A percentile compares a stretch with the other conserved stretches of the same genome.
phyloP scores from a whole-genome alignment of 2,797 vertebrate genomes.

The Gallirallus australis region DNA sequence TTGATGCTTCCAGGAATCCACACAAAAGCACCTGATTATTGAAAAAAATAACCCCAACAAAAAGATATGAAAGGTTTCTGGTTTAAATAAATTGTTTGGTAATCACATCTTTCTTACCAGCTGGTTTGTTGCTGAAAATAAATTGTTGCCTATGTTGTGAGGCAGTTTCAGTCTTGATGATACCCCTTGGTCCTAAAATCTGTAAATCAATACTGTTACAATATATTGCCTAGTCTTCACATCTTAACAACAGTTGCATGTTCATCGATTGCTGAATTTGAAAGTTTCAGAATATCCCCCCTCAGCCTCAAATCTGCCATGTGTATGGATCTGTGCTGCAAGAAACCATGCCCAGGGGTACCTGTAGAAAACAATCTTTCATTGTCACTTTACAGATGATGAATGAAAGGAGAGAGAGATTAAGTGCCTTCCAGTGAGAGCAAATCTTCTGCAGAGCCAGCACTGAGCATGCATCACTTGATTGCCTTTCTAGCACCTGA shows the following conservation, averaged over 20 bases:
- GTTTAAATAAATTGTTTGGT: not conserved
- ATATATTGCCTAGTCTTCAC: not conserved
- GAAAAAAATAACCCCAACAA: not conserved
- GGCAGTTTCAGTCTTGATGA: not conserved
- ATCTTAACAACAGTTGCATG: not conserved
- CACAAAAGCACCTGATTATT: not conserved
- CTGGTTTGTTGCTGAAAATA: not conserved
- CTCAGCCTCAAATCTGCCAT: not conserved
- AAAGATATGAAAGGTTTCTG: not conserved
- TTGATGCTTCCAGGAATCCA: not conserved
- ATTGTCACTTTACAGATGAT: not conserved
- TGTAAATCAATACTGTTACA: not conserved
- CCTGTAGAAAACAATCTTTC: not conserved
- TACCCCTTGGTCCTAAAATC: not conserved
- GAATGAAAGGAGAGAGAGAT: conserved; percentile 5
- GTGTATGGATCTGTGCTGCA: not conserved
- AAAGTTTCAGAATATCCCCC: not conserved
- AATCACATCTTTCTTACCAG: not conserved
- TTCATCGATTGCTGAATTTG: not conserved
- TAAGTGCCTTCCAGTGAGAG: not conserved
- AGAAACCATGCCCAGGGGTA: not conserved
- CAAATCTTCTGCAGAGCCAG: not conserved
- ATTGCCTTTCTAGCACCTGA: not conserved
- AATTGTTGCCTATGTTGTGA: not conserved
- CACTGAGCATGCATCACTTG: not conserved